Conservation (phyloP, 2,113 vertebrate genomes). For the Corydoras maculifer region DNA sequence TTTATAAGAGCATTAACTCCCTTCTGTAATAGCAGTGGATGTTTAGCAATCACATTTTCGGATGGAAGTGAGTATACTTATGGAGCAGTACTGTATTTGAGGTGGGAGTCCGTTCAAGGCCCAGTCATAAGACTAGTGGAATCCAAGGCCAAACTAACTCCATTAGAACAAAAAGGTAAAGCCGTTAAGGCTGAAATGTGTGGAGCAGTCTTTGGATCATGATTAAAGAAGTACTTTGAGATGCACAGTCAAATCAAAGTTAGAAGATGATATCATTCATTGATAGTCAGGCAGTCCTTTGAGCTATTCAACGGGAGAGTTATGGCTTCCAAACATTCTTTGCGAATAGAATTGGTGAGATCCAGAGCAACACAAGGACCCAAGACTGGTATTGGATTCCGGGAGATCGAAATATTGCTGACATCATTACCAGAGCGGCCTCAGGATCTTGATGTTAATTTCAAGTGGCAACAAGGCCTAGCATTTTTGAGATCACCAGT, state of each 20-base stretch:
- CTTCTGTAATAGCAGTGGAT: no score
- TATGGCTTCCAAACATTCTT: slow-evolving; percentile 37
- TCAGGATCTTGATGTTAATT: not conserved
- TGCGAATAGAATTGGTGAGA: slow-evolving; percentile 35
- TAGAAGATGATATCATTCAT: slow-evolving; percentile 29
- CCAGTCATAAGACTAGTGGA: slow-evolving; percentile 14
- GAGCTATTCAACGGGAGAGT: slow-evolving; percentile 24
- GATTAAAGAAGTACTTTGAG: slow-evolving; percentile 32
- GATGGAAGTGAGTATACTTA: slow-evolving; percentile 20
- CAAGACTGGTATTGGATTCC: slow-evolving; percentile 33
- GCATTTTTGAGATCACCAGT: slow-evolving; percentile 10
- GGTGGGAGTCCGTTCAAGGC: slow-evolving; percentile 4
- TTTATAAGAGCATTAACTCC: slow-evolving; percentile 20
- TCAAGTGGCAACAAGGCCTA: not conserved
- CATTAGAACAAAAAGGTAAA: slow-evolving; percentile 24
- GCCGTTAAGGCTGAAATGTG: slow-evolving; percentile 37
- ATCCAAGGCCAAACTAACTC: slow-evolving; percentile 26
- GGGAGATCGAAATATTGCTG: slow-evolving; percentile 9
- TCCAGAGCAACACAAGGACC: slow-evolving; percentile 6
- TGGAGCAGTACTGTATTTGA: slow-evolving; percentile 25
- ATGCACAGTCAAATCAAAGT: slow-evolving; percentile 13
- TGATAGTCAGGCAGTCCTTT: slow-evolving; percentile 37
- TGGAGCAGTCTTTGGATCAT: slow-evolving; percentile 30
- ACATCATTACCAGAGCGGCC: slow-evolving; percentile 7
- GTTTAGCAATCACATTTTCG: slow-evolving; percentile 8